Base-by-base conservation (phyloP, 2,113 vertebrate genomes). In the Eulacestoma nigropectus region DNA sequence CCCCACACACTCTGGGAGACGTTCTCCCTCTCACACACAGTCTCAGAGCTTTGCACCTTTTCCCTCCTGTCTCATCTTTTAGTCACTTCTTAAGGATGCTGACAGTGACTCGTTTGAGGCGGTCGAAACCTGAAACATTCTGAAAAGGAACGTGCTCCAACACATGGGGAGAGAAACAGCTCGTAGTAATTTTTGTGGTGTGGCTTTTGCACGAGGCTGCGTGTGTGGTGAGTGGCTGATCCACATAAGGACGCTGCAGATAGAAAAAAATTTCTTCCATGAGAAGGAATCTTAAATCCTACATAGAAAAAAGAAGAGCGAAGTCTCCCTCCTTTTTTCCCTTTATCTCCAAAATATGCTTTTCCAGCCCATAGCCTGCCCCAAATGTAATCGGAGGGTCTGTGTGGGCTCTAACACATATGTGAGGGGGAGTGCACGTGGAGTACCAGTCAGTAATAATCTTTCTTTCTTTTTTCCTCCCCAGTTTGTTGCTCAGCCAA, bases 401-500 rank as follows among this genome's bases (percentile, higher is more conserved):
- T 82, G 30, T 52, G 53, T 76, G 78, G 69, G 74, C 87, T 93
- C 62, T 52, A 19, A 59, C 69, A 72, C 15, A 7, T 23, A 9
- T 1, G 3, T 53, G 68, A 88, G 29, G 30, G 59, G 72, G 55
- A 86, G 67, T 57, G 63, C 69, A 65, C 1, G 2, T 47, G 35
- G 68, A 59, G 60, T 17, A 80, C 8, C 41, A 49, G n/a, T 70
- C 84, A 81, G 46, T 67, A 93, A 84, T 84, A 74, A 89, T 72
- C 27, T 32, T 74, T 35, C 15, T 59, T 46, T 77, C 65, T 78
- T 68, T 41, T 41, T 75, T 26, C 37, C 52, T 84, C 80, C 73
- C 85, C 96, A 99, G 99, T 99, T 99, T 93, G 99, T 99, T 53
- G 99, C 99, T 76, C 99, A 99, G 97, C 99, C 99, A 4, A 99